Evolutionary conservation across 2,888 invertebrate genomes (phyloP), one percentile per base, ranked within the genome.

Genomic region (Nymphalis c-album): DNA sequence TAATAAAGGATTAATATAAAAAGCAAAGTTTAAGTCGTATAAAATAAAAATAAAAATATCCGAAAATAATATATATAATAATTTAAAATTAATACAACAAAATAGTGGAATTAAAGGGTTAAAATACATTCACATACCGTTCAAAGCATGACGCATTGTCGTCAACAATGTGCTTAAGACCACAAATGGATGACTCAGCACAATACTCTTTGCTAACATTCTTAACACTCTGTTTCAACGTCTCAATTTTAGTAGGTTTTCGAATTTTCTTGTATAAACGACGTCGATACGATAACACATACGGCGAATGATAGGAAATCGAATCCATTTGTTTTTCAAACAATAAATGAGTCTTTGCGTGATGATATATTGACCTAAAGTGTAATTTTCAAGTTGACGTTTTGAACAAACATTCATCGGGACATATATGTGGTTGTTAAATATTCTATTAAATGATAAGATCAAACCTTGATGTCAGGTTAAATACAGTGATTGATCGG

Each of bases 161-260:
- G 72, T 86, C 81, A 20, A 91, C 92, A 3, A 93, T 80, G 74
- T 92, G 88, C 68, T 91, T 91, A 6, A 92, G 83, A 2, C 93
- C 93, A 71, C 88, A 85, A 50, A 93, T 91, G 1, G 92, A 92
- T 10, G 92, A 91, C 73, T 92, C 91, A 17, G 82, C 76, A 65
- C 92, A 92, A 77, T 92, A 92, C 70, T 91, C 85, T 74, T 80
- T 90, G 71, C 83, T 82, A 35, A 92, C 79, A 1, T 78, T 76
- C 73, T 83, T 88, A 10, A 90, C 16, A 69, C 90, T 88, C 45
- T 83, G 80, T 72, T 82, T 85, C 1, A 89, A 70, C n/a, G 80
- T 78, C 46, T 81, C 74, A 8, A 78, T 59, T 65, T 82, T 82
- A 0, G 73, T 77, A 0, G 73, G 75, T 63, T 74, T 76, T 16